Evolutionary conservation across 2,113 vertebrate species (phyloP).

Genomic region (Mystacornis crossleyi): DNA sequence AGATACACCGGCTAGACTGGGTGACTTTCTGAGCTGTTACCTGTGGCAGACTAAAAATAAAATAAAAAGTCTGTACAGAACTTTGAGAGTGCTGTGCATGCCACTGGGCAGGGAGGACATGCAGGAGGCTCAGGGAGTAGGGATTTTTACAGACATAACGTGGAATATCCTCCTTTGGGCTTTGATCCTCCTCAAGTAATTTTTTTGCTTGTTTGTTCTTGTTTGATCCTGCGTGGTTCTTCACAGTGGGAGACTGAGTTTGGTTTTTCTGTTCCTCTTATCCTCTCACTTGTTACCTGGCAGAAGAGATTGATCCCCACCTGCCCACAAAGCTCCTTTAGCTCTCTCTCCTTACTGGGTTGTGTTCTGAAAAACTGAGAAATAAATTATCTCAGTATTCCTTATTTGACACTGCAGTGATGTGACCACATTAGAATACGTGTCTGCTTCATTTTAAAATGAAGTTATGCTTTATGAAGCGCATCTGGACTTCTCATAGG

Average conservation of each 20-base stretch:
- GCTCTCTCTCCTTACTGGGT: not conserved
- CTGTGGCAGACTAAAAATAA: not conserved
- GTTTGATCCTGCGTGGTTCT: not conserved
- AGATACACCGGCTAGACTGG: not conserved
- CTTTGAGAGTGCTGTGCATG: not conserved
- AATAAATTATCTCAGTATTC: not conserved
- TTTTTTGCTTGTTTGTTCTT: not conserved
- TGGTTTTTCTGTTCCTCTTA: not conserved
- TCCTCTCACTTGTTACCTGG: not conserved
- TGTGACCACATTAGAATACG: not conserved
- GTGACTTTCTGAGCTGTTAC: not conserved
- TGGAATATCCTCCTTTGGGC: not conserved
- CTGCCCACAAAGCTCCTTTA: not conserved
- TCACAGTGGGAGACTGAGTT: not conserved
- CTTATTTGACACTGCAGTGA: accelerated
- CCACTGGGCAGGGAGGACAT: not conserved
- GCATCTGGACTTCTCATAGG: not conserved
- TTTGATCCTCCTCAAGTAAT: not conserved
- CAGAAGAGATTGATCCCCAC: not conserved
- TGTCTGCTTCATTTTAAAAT: not conserved
- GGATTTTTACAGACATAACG: not conserved
- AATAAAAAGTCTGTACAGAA: not conserved
- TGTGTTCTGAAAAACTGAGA: not conserved
- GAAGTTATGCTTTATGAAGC: not conserved
- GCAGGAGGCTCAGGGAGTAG: not conserved